These are phyloP conservation scores for Gorsachius magnificus DNA, from an alignment of 2,797 vertebrate genomes.

Conservation along the genomic window DNA sequence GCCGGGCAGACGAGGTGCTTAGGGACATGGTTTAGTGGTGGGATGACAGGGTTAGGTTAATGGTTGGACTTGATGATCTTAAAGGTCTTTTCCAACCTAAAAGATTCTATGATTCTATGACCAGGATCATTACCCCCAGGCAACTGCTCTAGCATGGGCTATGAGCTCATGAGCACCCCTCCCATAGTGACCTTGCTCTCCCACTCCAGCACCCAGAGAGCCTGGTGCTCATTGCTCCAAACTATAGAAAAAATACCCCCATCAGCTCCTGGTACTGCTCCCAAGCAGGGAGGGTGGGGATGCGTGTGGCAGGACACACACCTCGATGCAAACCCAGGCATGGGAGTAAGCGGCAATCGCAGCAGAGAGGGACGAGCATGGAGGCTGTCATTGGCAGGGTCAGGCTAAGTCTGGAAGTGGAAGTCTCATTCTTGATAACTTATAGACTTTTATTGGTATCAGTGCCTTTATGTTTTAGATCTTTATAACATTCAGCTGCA, in stretches of 20 bases:
- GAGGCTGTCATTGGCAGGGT: neutral
- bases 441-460: neutral
- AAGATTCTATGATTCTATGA: too few species aligned
- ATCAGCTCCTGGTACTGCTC: neutral
- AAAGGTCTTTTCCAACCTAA: too few species aligned
- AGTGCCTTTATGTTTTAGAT: neutral
- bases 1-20: too few species aligned
- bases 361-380: neutral
- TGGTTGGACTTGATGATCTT: too few species aligned
- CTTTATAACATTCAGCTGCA: neutral
- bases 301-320: fast-evolving
- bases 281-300: neutral
- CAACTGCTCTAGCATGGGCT: neutral
- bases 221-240: neutral
- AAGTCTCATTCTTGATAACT: neutral
- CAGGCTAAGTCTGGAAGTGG: neutral
- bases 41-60: too few species aligned
- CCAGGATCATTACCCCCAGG: neutral
- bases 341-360: neutral
- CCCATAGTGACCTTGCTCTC: neutral
- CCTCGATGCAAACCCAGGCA: fast-evolving
- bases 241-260: neutral
- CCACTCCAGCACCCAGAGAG: neutral
- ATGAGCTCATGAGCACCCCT: neutral
- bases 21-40: too few species aligned